Base-by-base conservation (phyloP, 2,888 invertebrate species). In the Epinotia demarniana region DNA sequence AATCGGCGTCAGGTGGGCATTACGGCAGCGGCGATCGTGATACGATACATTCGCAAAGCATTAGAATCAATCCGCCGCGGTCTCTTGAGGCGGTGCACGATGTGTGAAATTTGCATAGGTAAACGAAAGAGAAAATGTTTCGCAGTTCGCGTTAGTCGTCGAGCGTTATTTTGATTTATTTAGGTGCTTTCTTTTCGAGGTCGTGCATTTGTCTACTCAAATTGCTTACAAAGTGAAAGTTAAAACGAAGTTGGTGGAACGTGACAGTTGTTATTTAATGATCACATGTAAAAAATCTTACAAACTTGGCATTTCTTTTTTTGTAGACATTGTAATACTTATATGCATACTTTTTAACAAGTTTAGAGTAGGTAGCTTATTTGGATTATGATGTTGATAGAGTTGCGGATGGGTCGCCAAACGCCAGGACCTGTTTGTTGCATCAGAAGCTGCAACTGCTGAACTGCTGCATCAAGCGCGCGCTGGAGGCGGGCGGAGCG, bases 361-460 rank as follows among this genome's bases (percentile, higher is more conserved):
- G 46, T 49, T 23, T 23, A 67, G 39, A 74, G 39, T 33, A 18
- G 13, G 39, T 33, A 18, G 13, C 4, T 18, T 57, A 46, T 70
- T 49, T 67, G 16, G 3, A 33, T 78, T 53, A 76, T 64, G 73
- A 67, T 91, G 87, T 83, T 95, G 91, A 80, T 94, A 98, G 98
- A 81, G 94, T 98, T 76, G 95, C 96, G n/a, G 91, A 95, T 64
- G 98, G 98, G 13, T 95, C 96, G 80, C 99, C 99, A 0, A 98
- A 99, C 89, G 96, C 97, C 60, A 96, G 98, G 76, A 97, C 98
- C 9, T 98, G 99, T 87, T 94, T 99, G 61, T 94, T 99, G 16
- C 97, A 99, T 90, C 99, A 99, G 91, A 99, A 99, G 88, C 95
- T 99, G 60, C 99, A 98, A 93, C 96, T 97, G 94, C 90, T 97